Base-by-base conservation (phyloP, 1,140 invertebrate species). In the Rhizoglyphus robini region DNA sequence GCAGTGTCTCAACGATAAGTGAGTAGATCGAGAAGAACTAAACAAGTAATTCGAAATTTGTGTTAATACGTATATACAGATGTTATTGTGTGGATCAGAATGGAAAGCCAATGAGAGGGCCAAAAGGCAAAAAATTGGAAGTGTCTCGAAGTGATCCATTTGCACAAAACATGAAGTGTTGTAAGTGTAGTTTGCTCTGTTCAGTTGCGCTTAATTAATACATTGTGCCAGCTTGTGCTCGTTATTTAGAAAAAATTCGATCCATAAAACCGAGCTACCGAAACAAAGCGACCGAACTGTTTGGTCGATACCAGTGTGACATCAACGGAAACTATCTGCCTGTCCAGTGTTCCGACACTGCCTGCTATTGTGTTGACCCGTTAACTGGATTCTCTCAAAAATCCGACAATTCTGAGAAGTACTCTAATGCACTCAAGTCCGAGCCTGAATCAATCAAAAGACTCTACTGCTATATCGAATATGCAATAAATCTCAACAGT, bases 1-100 rank as follows among this genome's bases (percentile, higher is more conserved):
- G 18, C 69, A 69, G 41, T 68, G 69, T 23, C 65, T 49, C 18
- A 66, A 65, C 20, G 61, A 68, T 20, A 63, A 32, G 68, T 69
- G 63, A 54, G 27, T n/a, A n/a, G n/a, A n/a, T n/a, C n/a, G n/a
- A n/a, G n/a, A n/a, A n/a, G n/a, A n/a, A n/a, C n/a, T n/a, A n/a
- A n/a, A n/a, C n/a, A n/a, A n/a, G n/a, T n/a, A n/a, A n/a, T n/a
- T n/a, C n/a, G n/a, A n/a, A n/a, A n/a, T n/a, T n/a, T n/a, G n/a
- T n/a, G n/a, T n/a, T 32, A 13, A 54, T 20, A 25, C 23, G 4
- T 51, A 20, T 11, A 41, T 38, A 15, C 27, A 68, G 68, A 23
- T 69, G 68, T 59, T 69, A 48, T 23, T 69, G 68, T 59, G 68
- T 69, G 1, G 57, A 61, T 5, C 48, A 58, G 47, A 29, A 65